Evolutionary conservation across 2,888 invertebrate genomes (phyloP), one percentile per base, ranked within the genome.

Genomic region (Protophormia terraenovae): DNA sequence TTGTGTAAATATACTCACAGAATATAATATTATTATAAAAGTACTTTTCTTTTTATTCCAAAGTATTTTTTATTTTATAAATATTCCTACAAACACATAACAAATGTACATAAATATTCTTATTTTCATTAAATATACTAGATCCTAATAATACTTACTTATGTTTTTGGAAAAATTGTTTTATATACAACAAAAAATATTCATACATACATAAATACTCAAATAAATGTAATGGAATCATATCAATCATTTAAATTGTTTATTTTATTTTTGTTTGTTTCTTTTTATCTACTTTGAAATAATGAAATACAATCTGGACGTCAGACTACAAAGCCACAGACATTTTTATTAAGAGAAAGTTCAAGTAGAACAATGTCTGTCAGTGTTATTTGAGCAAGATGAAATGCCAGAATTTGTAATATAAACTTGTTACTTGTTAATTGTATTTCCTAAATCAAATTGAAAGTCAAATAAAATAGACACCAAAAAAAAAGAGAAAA

Each of bases 221-320:
- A 38, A 64, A 64, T 64, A 64, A 64, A 41, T 64, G 62, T 41
- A 64, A 64, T 64, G 62, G 62, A 38, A 64, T 64, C 62, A 41
- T 64, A 64, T 64, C 62, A 64, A 64, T 64, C 62, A 64, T 41
- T 14, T 64, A 64, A 64, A 38, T 38, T 64, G 14, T 64, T 60
- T 60, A 19, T 64, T 64, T 41, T 41, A 22, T 38, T 64, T 6
- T 64, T 4, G 14, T 41, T 64, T 41, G 62, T 62, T 62, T 62
- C 62, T 38, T 62, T 4, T 38, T 10, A 3, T 14, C n/a, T n/a
- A n/a, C n/a, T n/a, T 29, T 27, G 7, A 16, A 14, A 53, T 53
- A 14, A 53, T 53, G 53, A 53, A 53, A 53, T 53, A 53, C 27
- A 53, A 53, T 53, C 53, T 14, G 16, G 53, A 53, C 14, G 53